phyloP scores from a whole-genome alignment of 1,140 invertebrate species.

The Riptortus pedestris region DNA sequence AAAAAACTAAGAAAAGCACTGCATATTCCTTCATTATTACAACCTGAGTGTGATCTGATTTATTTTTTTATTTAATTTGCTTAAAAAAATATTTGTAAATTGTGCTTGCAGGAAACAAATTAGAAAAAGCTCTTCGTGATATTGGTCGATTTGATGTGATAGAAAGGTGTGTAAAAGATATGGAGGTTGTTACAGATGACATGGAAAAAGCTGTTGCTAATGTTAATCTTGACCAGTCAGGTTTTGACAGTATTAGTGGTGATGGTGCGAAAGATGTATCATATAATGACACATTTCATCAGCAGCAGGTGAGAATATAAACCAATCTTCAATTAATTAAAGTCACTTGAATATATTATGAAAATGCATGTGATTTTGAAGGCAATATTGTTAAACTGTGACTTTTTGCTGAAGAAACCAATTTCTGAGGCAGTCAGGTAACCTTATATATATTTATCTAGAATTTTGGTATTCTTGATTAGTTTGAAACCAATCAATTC shows the following conservation, averaged over 20 bases:
- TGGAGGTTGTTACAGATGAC: constrained; percentile 68
- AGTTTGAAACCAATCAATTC: no score
- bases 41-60: no score
- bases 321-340: not conserved
- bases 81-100: no score
- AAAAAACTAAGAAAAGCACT: no score
- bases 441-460: not conserved
- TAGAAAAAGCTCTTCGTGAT: constrained; percentile 77
- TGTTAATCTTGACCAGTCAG: constrained; percentile 61
- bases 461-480: no score
- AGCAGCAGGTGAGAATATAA: constrained; percentile 5
- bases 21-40: no score
- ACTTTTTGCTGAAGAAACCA: not conserved
- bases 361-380: not conserved
- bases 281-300: constrained; percentile 21
- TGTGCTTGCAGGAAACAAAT: constrained; percentile 52
- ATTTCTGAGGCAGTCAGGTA: not conserved
- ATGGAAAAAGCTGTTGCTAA: constrained; percentile 61
- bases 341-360: not conserved
- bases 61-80: no score
- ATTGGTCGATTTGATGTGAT: constrained; percentile 90
- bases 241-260: constrained; percentile 61
- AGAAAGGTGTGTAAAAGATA: constrained; percentile 76
- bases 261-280: constrained; percentile 39
- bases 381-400: not conserved